These are phyloP conservation scores for Ammodytes dubius DNA, from an alignment of 2,113 vertebrate genomes.

Conservation along the genomic window DNA sequence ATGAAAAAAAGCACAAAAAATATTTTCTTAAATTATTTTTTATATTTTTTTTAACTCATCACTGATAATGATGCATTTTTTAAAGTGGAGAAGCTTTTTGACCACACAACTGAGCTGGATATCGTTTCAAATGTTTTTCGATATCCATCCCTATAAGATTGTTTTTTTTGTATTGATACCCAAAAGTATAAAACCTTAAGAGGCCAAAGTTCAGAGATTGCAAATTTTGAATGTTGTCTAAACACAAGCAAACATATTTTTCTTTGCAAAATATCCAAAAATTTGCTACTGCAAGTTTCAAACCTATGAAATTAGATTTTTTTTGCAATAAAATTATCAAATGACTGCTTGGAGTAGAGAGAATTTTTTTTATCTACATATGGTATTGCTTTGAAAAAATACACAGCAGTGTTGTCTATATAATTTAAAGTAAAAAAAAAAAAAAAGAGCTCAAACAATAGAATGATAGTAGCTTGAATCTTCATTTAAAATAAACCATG, in stretches of 20 bases:
- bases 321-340: background rate
- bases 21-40: too few relatives aligned
- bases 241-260: background rate
- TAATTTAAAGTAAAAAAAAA: background rate
- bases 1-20: too few relatives aligned
- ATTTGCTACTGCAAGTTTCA: background rate
- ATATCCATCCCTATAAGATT: too few relatives aligned
- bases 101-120: background rate
- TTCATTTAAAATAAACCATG: background rate
- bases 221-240: background rate
- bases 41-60: background rate
- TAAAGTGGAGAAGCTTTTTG: background rate
- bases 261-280: background rate
- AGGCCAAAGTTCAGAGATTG: too few relatives aligned
- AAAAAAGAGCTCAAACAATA: background rate
- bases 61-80: background rate
- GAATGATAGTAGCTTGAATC: accelerated
- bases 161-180: background rate
- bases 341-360: too few relatives aligned
- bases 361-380: background rate
- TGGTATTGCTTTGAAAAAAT: background rate
- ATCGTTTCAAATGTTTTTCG: background rate
- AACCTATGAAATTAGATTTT: background rate
- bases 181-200: background rate
- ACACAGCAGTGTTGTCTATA: background rate